A percentile compares a stretch with the other conserved stretches of the same genome.
Conservation (phyloP, 2,113 vertebrate species). For the Hippocampus barbouri region DNA sequence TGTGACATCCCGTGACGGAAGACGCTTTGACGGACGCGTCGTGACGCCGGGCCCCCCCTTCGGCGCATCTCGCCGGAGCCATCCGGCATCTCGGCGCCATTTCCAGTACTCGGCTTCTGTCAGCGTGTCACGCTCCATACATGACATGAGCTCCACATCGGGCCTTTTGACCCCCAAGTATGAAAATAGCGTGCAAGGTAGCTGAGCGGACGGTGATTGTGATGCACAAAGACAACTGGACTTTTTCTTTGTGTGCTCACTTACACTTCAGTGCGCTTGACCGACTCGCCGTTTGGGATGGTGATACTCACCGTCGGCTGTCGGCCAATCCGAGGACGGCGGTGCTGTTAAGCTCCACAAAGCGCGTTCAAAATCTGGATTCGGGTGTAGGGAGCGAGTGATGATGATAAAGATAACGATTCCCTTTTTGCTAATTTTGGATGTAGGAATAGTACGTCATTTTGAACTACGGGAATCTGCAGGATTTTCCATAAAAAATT, state of each 20-base stretch:
- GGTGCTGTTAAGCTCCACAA: not conserved
- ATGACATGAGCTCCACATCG: not conserved
- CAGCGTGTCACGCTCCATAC: not conserved
- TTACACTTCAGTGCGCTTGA: not conserved
- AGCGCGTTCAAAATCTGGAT: not conserved
- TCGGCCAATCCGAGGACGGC: not conserved
- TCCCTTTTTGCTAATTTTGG: no score
- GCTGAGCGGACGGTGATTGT: not conserved
- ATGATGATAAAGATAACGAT: no score
- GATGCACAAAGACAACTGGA: not conserved
- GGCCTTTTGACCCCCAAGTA: not conserved
- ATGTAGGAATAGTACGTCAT: no score
- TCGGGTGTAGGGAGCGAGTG: not conserved
- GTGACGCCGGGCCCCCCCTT: not conserved
- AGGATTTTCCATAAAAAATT: no score
- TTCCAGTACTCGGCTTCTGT: constrained; percentile 1
- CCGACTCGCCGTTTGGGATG: not conserved
- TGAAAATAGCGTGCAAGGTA: not conserved
- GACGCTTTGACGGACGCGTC: not conserved
- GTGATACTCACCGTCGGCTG: constrained; percentile 1
- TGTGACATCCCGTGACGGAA: not conserved
- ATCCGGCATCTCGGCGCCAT: not conserved
- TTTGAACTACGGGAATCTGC: no score
- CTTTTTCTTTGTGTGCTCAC: not conserved
- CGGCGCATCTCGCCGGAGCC: not conserved